Evolutionary conservation across 2,888 invertebrate species (phyloP).

Genomic region (Cephus rjabovi): DNA sequence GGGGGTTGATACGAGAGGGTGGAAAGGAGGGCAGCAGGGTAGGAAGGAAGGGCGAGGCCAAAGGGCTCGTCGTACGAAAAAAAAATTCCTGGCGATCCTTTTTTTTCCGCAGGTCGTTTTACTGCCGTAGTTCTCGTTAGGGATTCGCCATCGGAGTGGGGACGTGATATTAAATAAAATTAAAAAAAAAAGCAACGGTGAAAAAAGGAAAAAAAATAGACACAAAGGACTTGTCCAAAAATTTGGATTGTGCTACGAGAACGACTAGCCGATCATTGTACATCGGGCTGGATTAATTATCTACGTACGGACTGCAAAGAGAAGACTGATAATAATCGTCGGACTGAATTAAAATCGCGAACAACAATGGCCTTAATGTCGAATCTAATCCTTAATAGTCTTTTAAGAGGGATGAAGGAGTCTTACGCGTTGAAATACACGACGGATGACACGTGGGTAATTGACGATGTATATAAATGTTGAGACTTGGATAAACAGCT

Average conservation of each 20-base stretch:
- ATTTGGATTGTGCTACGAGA: neutral
- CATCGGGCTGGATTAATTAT: neutral
- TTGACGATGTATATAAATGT: constrained; percentile 34
- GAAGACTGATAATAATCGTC: constrained; percentile 19
- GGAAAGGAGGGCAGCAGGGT: neutral
- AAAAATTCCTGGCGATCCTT: neutral
- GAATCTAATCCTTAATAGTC: constrained; percentile 13
- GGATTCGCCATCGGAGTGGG: neutral
- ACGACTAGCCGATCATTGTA: neutral
- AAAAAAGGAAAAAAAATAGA: constrained; percentile 3
- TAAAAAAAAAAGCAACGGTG: constrained; percentile 2
- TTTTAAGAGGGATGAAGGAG: constrained; percentile 27
- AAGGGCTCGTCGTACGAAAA: neutral
- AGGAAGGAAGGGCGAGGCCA: neutral
- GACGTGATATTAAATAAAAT: neutral
- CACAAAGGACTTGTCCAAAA: constrained; percentile 12
- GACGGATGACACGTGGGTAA: constrained; percentile 27
- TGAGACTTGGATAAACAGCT: neutral
- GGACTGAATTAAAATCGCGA: constrained; percentile 21
- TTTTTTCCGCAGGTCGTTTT: neutral
- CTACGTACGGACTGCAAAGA: constrained; percentile 17
- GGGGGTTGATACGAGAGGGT: neutral
- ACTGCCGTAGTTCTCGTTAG: neutral
- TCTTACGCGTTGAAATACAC: constrained; percentile 28
- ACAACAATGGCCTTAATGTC: constrained; percentile 24